A percentile compares a stretch with the other conserved stretches of the same genome.
Evolutionary conservation across 2,113 vertebrate species (phyloP).

Genomic region (Vulpes ferrilata): DNA sequence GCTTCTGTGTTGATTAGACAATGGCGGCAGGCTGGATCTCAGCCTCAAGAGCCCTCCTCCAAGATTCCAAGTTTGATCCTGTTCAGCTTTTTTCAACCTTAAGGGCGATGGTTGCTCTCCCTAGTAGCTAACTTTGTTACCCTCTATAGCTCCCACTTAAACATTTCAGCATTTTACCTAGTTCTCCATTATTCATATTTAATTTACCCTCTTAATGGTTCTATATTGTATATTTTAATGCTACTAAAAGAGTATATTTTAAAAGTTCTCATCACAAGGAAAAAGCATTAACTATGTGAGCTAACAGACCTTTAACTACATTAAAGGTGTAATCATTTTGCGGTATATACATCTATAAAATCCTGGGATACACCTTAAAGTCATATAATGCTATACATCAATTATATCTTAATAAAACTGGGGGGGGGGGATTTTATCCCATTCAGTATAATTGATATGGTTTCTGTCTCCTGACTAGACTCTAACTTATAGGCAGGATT

Average conservation of each 20-base stretch:
- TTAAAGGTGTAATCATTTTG: not conserved
- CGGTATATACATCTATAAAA: not conserved
- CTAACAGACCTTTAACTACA: not conserved
- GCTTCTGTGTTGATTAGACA: not conserved
- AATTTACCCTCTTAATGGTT: not conserved
- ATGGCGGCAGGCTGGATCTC: rapidly evolving
- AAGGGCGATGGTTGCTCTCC: not conserved
- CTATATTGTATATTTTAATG: not conserved
- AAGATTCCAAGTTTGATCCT: not conserved
- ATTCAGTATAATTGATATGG: not conserved
- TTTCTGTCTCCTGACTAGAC: not conserved
- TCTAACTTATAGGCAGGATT: not conserved
- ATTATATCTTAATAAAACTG: not conserved
- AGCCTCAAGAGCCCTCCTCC: not conserved
- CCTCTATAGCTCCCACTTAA: not conserved
- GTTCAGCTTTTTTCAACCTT: not conserved
- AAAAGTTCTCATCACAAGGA: not conserved
- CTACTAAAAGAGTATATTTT: not conserved
- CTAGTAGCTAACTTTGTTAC: not conserved
- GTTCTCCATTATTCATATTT: not conserved
- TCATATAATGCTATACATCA: not conserved
- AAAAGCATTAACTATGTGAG: not conserved
- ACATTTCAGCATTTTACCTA: not conserved
- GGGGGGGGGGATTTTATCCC: not conserved
- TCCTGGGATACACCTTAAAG: not conserved